phyloP scores from a whole-genome alignment of 2,888 invertebrate genomes.

The Callyntrura guangdongensis region DNA sequence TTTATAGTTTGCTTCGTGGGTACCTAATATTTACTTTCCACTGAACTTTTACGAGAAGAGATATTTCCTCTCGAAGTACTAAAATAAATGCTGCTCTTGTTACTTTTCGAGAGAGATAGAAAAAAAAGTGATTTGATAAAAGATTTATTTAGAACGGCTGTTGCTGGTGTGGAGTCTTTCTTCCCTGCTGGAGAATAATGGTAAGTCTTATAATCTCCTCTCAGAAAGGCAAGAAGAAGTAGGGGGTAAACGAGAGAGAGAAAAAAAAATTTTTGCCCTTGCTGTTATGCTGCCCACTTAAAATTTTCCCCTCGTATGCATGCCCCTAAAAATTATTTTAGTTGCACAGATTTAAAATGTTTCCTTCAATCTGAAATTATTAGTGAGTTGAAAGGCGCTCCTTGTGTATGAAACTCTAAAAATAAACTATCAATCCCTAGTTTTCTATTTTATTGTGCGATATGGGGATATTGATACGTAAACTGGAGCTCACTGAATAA shows the following conservation, averaged over 20 bases:
- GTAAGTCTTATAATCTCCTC: neutral
- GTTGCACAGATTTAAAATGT: neutral
- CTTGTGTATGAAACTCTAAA: too few relatives aligned
- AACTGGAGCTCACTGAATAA: too few relatives aligned
- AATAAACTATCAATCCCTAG: neutral
- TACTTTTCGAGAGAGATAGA: too few relatives aligned
- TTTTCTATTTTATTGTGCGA: constrained; percentile 22
- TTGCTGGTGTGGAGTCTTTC: neutral
- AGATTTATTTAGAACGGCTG: constrained; percentile 36
- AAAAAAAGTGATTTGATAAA: constrained; percentile 42
- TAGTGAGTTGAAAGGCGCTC: neutral
- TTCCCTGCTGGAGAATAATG: neutral
- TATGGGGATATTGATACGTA: neutral
- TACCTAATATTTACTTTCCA: neutral
- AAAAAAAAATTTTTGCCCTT: neutral
- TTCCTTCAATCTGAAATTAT: too few relatives aligned
- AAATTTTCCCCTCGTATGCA: neutral
- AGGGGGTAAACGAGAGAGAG: neutral
- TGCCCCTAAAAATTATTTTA: neutral
- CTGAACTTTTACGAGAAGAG: too few relatives aligned
- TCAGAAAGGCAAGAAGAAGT: neutral
- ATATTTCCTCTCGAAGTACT: too few relatives aligned
- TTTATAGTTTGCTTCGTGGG: too few relatives aligned
- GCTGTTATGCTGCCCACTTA: neutral
- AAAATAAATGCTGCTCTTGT: too few relatives aligned